Conservation (phyloP, 53 echinoderm and acorn worm genomes). For the Glandiceps talaboti region DNA sequence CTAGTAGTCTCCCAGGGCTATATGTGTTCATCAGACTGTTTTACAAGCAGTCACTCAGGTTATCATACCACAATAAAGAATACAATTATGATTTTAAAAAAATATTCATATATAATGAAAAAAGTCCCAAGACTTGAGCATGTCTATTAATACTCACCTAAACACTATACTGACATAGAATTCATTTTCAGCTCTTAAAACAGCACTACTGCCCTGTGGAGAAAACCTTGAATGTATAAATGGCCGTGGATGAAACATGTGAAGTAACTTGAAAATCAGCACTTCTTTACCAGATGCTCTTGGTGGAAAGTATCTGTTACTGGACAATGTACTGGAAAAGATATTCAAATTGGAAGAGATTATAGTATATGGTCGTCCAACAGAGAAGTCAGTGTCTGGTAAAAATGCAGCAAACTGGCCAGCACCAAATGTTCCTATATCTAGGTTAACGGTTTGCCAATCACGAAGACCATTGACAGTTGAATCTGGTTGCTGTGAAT, state of each 20-base stretch:
- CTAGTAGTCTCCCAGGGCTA: too few species aligned
- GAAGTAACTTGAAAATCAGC: conserved; percentile 51
- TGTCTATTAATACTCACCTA: conserved; percentile 61
- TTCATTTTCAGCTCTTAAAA: conserved; percentile 62
- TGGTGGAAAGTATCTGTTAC: conserved; percentile 84
- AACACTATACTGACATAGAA: conserved; percentile 69
- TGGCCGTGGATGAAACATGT: conserved; percentile 65
- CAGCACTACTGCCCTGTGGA: conserved; percentile 66
- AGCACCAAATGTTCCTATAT: conserved; percentile 43
- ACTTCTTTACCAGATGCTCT: conserved; percentile 41
- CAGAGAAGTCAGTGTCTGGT: conserved; percentile 41
- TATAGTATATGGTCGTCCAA: conserved; percentile 55
- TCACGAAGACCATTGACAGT: conserved; percentile 35
- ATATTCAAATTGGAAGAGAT: conserved; percentile 60
- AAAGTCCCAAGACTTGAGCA: too few species aligned
- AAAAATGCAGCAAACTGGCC: conserved; percentile 50
- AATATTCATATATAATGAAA: too few species aligned
- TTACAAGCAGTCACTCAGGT: too few species aligned
- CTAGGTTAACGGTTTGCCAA: conserved; percentile 27
- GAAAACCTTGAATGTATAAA: conserved; percentile 78
- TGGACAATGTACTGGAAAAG: conserved; percentile 73
- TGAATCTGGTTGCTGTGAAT: conserved; percentile 3
- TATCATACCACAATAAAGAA: too few species aligned
- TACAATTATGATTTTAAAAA: too few species aligned
- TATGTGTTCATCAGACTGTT: too few species aligned